A percentile compares a stretch with the other conserved stretches of the same genome.
Conservation (phyloP, 2,113 vertebrate species). For the Nyctibius bracteatus region DNA sequence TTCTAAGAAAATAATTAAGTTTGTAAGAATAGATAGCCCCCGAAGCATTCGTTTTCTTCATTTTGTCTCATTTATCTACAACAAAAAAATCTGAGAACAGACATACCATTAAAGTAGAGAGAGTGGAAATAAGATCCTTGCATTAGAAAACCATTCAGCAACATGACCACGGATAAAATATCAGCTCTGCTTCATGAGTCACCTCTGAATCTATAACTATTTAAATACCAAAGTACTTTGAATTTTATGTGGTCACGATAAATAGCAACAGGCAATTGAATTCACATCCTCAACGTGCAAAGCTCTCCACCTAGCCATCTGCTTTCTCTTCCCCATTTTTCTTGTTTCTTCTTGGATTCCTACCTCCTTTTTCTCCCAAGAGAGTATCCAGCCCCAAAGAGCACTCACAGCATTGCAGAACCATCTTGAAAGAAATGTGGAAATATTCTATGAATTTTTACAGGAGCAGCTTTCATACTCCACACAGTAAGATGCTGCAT, state of each 20-base stretch:
- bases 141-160: not conserved
- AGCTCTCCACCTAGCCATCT: not conserved
- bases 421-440: not conserved
- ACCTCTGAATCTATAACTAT: not conserved
- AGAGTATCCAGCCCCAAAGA: not conserved
- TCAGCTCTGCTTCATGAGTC: slow-evolving; percentile 7
- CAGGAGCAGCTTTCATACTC: not conserved
- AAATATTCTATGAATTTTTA: not conserved
- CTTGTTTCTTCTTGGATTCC: not conserved
- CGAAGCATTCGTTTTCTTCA: not conserved
- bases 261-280: not conserved
- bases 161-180: not conserved
- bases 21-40: not conserved
- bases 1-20: not conserved
- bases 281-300: not conserved
- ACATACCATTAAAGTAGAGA: not conserved
- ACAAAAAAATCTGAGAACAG: not conserved
- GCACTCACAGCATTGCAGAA: not conserved
- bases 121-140: not conserved
- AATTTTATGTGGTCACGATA: not conserved
- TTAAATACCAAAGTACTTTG: slow-evolving; percentile 2
- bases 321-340: not conserved
- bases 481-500: not conserved
- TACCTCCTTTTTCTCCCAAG: not conserved
- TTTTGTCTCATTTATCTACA: not conserved